phyloP scores from a whole-genome alignment of 2,113 vertebrate species.

The Chloroceryle aenea region DNA sequence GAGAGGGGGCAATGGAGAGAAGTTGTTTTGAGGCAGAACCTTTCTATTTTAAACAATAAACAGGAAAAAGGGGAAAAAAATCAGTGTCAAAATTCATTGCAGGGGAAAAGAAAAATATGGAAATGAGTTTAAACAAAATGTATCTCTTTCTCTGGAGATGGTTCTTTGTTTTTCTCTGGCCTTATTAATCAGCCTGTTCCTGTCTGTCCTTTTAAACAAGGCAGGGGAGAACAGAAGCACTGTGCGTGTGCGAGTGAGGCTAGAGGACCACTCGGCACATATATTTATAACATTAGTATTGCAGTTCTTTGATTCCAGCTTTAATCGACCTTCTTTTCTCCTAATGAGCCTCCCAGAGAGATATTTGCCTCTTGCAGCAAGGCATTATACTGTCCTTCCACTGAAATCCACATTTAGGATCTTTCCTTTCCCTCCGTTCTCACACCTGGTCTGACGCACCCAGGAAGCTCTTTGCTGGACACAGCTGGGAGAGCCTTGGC shows the following conservation, averaged over 20 bases:
- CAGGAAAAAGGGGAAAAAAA: background rate
- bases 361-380: conserved; percentile 1
- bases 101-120: background rate
- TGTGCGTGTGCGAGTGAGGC: background rate
- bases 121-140: background rate
- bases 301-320: conserved; percentile 16
- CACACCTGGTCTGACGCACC: fast-evolving
- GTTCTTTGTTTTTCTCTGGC: conserved; percentile 8
- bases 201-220: background rate
- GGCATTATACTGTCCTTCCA: background rate
- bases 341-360: background rate
- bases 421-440: background rate
- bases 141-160: conserved; percentile 12
- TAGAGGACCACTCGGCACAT: background rate
- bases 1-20: background rate
- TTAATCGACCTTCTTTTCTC: conserved; percentile 25
- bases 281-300: background rate
- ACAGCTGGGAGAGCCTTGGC: background rate
- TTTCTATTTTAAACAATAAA: conserved; percentile 2
- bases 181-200: conserved; percentile 1
- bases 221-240: background rate
- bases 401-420: background rate
- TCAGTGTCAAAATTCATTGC: background rate
- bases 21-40: conserved; percentile 1
- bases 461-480: background rate